Base-by-base conservation (phyloP, 2,888 invertebrate genomes). In the Apamea sordens region DNA sequence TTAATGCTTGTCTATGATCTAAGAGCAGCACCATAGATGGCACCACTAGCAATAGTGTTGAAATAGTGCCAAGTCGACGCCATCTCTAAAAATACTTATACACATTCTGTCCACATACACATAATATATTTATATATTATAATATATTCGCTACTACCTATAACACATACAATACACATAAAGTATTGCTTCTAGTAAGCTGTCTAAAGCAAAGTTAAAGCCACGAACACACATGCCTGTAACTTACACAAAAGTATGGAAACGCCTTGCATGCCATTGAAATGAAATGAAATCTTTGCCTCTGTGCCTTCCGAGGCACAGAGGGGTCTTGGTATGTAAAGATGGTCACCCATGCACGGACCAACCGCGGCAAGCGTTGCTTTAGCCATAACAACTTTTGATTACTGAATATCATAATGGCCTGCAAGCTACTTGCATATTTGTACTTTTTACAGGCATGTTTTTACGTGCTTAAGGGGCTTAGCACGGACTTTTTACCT, bases 61-160 rank as follows among this genome's bases (percentile, higher is more conserved):
- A 67, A 76, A 56, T 36, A 68, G 44, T 77, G 78, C 79, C 85
- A 85, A 80, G 79, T 73, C 82, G 86, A 86, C 82, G 67, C 80
- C 80, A 76, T 80, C 76, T 63, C 77, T 36, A 56, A n/a, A 47
- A 67, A 71, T 71, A 79, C 61, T 74, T 74, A 77, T 18, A 77
- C 24, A 59, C 72, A 76, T 71, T 68, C 73, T 73, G 28, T 78
- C 56, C 59, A 73, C 63, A 83, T 82, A 83, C 67, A 87, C 82
- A 84, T 82, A 28, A 28, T n/a, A 61, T 59, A 47, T 72, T n/a
- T 75, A 87, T 83, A 83, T 77, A 80, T 76, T 73, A 50, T 47
- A 68, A 77, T 82, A 82, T 77, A 85, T 69, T 82, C 61, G 70
- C 63, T 24, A 79, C 65, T 79, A 74, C 65, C 69, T 85, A 81